A percentile compares a stretch with the other conserved stretches of the same genome.
Evolutionary conservation across 2,888 invertebrate genomes (phyloP).

Genomic region (Caradrina clavipalpis): DNA sequence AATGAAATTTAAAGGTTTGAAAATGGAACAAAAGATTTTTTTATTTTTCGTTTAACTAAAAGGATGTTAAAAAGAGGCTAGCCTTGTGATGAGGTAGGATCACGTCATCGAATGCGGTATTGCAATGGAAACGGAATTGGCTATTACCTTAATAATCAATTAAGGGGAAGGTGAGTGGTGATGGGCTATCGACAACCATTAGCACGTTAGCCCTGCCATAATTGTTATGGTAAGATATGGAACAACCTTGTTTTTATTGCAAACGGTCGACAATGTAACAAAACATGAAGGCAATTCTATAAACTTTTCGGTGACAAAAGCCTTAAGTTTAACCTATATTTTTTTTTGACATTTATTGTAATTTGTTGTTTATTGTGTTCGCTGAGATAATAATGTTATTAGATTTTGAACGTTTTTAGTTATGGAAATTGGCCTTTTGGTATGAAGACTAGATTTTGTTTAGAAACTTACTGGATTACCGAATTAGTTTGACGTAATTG

Average conservation of each 20-base stretch:
- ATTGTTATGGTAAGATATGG: constrained; percentile 25
- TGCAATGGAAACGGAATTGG: constrained; percentile 24
- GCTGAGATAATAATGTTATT: no score
- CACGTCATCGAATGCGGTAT: constrained; percentile 33
- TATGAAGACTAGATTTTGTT: no score
- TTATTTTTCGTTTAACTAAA: not conserved
- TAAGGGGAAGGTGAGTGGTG: constrained; percentile 24
- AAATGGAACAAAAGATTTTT: not conserved
- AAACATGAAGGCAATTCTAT: no score
- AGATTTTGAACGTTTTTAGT: no score
- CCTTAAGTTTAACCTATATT: no score
- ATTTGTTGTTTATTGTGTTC: no score
- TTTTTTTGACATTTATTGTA: no score
- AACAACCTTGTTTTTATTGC: constrained; percentile 18
- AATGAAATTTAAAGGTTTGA: not conserved
- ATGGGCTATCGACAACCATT: constrained; percentile 26
- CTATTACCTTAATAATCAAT: constrained; percentile 29
- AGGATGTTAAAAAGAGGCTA: constrained; percentile 2
- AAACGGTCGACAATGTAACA: not conserved
- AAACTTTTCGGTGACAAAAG: no score
- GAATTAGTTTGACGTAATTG: no score
- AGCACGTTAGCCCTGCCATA: constrained; percentile 13
- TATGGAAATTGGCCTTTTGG: no score
- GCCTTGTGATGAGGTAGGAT: not conserved
- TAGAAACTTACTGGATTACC: no score